Base-by-base conservation (phyloP, 2,888 invertebrate genomes). In the Synanthedon tipuliformis region DNA sequence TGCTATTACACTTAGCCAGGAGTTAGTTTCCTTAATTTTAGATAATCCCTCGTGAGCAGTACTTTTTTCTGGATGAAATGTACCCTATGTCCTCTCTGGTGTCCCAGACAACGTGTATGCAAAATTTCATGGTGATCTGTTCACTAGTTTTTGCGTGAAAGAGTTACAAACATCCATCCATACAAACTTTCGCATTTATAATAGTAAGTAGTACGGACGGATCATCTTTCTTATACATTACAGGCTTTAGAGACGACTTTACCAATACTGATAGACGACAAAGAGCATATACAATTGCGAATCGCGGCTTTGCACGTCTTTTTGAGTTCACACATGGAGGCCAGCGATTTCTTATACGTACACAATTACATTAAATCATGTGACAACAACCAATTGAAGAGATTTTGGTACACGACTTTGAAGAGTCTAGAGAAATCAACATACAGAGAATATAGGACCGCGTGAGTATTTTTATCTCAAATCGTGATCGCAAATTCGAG, bases 321-420 rank as follows among this genome's bases (percentile, higher is more conserved):
- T 2, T 76, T 93, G 0, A 88, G 90, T 34, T 90, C 92, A 0
- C 89, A 90, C 57, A 91, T 92, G 4, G 86, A 91, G 0, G 89
- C 92, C 5, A 90, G 90, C 0, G 89, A 92, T 51, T 86, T 93
- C 51, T 88, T 92, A 57, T 91, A 92, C 54, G 81, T 93, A 3
- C 92, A 92, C 65, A 91, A 92, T 71, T 92, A 91, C 59, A 91
- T 94, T 64, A 88, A 86, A 60, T 82, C 78, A 10, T 92, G 91
- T 56, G 87, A 86, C 0, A 89, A 89, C 63, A 88, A 88, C 4
- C 92, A 93, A 64, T 76, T 94, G 58, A 91, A 91, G 58, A 88
- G 92, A 59, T 93, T 90, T 71, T 94, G 92, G 85, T 91, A 91
- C 56, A 91, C 92, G 0, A 92, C 92, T 0, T 80, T 93, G 34